Base-by-base conservation (phyloP, 1,140 invertebrate species). In the Drosophila ohnishii region DNA sequence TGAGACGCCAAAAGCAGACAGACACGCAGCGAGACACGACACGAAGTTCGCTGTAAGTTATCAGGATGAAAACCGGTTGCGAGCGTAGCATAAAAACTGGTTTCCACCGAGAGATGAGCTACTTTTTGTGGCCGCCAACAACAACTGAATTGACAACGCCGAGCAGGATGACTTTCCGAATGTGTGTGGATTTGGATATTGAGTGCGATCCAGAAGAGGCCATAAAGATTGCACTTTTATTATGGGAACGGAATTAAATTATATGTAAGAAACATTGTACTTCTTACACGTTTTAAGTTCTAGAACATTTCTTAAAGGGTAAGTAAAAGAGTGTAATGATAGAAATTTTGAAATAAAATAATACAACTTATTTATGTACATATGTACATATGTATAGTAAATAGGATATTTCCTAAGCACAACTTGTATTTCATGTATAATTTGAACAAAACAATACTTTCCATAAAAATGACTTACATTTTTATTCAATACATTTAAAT, bases 31-130 rank as follows among this genome's bases (percentile, higher is more conserved):
- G 44, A 72, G 69, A 75, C 71, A 74, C 73, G 67, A 75, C 71
- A 64, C 73, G 63, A 75, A 66, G 59, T 73, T 73, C 57, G 69
- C 70, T 73, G 70, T 73, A 73, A 75, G 73, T 66, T 75, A 75
- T 75, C 73, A 75, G 73, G 73, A 76, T 76, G 73, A 76, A 75
- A 76, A 76, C 73, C 73, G 73, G 73, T 76, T 76, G 56, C 32
- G 61, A 67, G 73, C 72, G 50, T 60, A 76, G 73, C 73, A 76
- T 76, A 76, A 76, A 76, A 76, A 76, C 73, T 76, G 73, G 73
- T 76, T 76, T 76, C 73, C 70, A 64, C 59, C 51, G 39, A 75
- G 72, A 74, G 72, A 76, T 75, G 73, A 76, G 73, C 73, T 76
- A 75, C 73, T 75, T 75, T 75, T 73, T 74, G 65, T 57, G 53